These are phyloP conservation scores for Drosophila eugracilis DNA, from an alignment of 1,140 invertebrate genomes.

Conservation along the genomic window DNA sequence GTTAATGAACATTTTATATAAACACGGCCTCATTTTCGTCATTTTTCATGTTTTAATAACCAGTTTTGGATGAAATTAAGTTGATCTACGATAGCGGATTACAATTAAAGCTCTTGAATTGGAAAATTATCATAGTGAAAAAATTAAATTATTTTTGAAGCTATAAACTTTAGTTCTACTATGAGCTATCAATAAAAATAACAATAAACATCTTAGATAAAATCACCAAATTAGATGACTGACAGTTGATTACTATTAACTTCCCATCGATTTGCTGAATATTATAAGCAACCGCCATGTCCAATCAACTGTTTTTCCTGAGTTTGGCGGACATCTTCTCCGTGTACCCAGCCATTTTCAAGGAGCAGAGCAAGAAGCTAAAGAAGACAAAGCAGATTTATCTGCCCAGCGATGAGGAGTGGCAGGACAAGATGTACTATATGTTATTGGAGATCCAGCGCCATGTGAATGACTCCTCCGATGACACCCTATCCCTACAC, in stretches of 20 bases:
- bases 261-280: background rate
- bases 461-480: constrained; percentile 70
- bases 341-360: constrained; percentile 82
- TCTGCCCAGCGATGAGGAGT: constrained; percentile 90
- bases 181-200: too few species aligned
- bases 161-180: too few species aligned
- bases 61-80: background rate
- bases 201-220: too few species aligned
- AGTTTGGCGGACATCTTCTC: constrained; percentile 84
- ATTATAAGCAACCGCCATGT: constrained; percentile 35
- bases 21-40: constrained; percentile 4
- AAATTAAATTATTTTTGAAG: too few species aligned
- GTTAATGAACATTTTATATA: background rate
- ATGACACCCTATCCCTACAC: constrained; percentile 57
- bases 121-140: too few species aligned
- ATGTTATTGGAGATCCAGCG: constrained; percentile 89
- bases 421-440: constrained; percentile 90
- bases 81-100: background rate
- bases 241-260: too few species aligned
- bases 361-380: constrained; percentile 64
- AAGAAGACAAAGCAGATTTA: constrained; percentile 83
- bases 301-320: constrained; percentile 80
- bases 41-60: constrained; percentile 6
- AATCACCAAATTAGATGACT: too few species aligned
- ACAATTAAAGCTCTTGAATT: background rate